phyloP scores from a whole-genome alignment of 2,797 vertebrate genomes.

The Vireo griseus region DNA sequence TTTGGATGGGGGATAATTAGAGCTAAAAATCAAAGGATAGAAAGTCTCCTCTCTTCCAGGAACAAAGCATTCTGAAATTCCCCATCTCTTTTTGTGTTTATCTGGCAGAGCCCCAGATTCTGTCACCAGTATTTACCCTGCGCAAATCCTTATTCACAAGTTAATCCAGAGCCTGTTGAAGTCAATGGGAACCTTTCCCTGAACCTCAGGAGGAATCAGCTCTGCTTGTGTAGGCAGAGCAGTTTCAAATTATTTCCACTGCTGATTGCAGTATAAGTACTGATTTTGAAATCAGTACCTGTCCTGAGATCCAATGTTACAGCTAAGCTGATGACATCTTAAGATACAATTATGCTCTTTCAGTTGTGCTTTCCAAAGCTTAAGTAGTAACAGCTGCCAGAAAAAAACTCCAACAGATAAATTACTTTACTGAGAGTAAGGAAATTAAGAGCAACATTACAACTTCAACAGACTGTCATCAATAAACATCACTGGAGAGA shows the following conservation, averaged over 20 bases:
- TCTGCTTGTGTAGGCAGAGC: conserved; percentile 45
- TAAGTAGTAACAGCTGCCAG: conserved; percentile 58
- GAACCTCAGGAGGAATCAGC: conserved; percentile 15
- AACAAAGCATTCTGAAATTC: conserved; percentile 24
- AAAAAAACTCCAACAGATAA: background rate
- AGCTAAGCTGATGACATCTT: conserved; percentile 5
- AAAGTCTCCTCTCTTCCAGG: conserved; percentile 36
- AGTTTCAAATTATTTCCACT: conserved; percentile 46
- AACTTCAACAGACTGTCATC: conserved; percentile 45
- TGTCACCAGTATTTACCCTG: conserved; percentile 16
- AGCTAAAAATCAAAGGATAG: background rate
- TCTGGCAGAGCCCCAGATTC: conserved; percentile 22
- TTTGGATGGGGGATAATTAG: background rate
- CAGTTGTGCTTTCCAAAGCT: conserved; percentile 13
- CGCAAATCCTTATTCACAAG: background rate
- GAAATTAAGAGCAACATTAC: conserved; percentile 11
- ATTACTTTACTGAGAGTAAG: conserved; percentile 38
- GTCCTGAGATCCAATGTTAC: background rate
- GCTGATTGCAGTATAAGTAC: background rate
- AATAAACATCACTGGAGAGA: conserved; percentile 20
- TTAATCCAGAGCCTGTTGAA: conserved; percentile 47
- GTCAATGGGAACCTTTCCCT: conserved; percentile 44
- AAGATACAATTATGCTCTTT: background rate
- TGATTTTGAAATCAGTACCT: conserved; percentile 17
- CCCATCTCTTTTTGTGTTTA: conserved; percentile 16